phyloP scores from a whole-genome alignment of 2,113 vertebrate species.

The Dipodomys merriami region DNA sequence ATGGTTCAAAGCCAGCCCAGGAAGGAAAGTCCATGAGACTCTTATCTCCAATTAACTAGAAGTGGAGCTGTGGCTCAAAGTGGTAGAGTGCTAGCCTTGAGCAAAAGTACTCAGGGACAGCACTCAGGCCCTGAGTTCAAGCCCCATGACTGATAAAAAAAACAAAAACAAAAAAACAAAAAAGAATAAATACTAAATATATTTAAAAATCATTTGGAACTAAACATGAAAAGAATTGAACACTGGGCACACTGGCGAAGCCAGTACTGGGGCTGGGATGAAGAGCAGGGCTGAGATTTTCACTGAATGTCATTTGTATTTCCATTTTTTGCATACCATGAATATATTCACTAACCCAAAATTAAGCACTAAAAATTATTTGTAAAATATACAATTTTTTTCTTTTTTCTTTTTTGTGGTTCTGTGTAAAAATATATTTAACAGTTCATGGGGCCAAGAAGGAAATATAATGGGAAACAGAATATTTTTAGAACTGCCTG shows the following conservation, averaged over 20 bases:
- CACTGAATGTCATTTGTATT: background rate
- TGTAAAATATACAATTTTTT: background rate
- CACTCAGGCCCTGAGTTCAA: too few relatives aligned
- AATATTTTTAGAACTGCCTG: constrained; percentile 25
- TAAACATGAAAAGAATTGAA: background rate
- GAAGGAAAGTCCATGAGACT: too few relatives aligned
- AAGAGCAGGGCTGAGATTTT: background rate
- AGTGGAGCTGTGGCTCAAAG: too few relatives aligned
- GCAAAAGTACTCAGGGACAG: too few relatives aligned
- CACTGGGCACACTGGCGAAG: background rate
- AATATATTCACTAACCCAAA: constrained; percentile 13
- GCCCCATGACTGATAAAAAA: too few relatives aligned
- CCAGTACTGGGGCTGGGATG: too few relatives aligned
- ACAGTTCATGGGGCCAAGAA: constrained; percentile 5
- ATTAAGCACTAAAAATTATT: constrained; percentile 3
- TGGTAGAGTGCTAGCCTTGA: too few relatives aligned
- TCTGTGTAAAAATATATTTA: background rate
- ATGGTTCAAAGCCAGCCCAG: too few relatives aligned
- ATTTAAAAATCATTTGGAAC: constrained; percentile 30
- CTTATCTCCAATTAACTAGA: too few relatives aligned
- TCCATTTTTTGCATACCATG: background rate
- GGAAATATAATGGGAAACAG: background rate
- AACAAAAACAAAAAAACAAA: too few relatives aligned
- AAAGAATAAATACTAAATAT: too few relatives aligned
- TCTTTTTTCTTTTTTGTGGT: too few relatives aligned